Base-by-base conservation (phyloP, 2,888 invertebrate genomes). In the Elaeidobius kamerunicus region DNA sequence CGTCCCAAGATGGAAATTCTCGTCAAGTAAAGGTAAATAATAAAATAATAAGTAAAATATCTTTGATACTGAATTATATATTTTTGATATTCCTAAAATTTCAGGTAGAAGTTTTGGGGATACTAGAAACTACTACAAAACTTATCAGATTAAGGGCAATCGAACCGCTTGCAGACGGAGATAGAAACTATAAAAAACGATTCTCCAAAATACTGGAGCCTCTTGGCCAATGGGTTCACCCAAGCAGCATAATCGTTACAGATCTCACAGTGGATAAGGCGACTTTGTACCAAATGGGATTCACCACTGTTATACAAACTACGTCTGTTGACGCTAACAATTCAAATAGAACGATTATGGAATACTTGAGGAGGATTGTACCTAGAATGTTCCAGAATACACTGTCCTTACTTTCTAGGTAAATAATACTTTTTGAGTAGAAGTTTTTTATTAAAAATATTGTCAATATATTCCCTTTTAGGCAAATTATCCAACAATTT, bases 321-420 rank as follows among this genome's bases (percentile, higher is more conserved):
- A 72, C 77, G 1, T 69, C 75, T 27, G 70, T 68, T 14, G 75
- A 83, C 65, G 65, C 76, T 65, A 57, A 49, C n/a, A 55, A 73
- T 67, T 64, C 71, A 58, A 66, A 74, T 65, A 38, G 69, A 40
- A 65, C 66, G 47, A 86, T 92, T 5, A 92, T 93, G 92, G 90
- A 91, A 65, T 93, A 92, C 67, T 72, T 93, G 58, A 76, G 91
- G 20, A 80, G 87, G 57, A 88, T 91, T 46, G 90, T 92, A 2
- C 92, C 93, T 0, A 80, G 91, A 64, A 91, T 92, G 91, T 93
- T 92, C 74, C 87, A 91, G 75, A 91, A 90, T 61, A 91, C 91
- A 0, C 72, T 92, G 5, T 89, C 90, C 7, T 69, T 91, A 58
- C 74, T 93, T 0, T 90, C 88, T 1, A 78, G 55, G 55, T 55